A percentile compares a stretch with the other conserved stretches of the same genome.
Evolutionary conservation across 2,888 invertebrate species (phyloP).

Genomic region (Arctia plantaginis): DNA sequence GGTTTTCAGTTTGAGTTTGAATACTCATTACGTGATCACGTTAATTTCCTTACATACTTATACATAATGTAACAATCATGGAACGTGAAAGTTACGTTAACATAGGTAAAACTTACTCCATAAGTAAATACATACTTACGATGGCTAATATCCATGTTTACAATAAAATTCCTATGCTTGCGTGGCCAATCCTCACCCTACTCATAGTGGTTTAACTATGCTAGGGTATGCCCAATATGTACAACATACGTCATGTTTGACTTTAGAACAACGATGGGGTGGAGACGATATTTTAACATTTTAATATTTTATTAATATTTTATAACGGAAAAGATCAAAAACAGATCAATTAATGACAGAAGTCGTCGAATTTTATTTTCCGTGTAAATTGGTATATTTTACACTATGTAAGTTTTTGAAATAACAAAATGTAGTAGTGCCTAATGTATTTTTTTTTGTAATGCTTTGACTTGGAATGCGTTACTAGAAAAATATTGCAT

Average conservation of each 20-base stretch:
- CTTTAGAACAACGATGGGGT: conserved; percentile 6
- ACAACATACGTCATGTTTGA: conserved; percentile 5
- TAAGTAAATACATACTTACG: neutral
- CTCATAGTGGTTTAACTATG: conserved; percentile 25
- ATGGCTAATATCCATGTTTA: conserved; percentile 12
- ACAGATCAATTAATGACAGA: neutral
- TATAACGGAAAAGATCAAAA: neutral
- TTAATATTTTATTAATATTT: neutral
- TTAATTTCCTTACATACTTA: neutral
- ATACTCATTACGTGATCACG: neutral
- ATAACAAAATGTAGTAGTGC: too few species aligned
- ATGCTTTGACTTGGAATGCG: too few species aligned
- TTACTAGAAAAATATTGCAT: too few species aligned
- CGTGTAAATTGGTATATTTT: neutral
- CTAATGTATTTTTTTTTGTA: too few species aligned
- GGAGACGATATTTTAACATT: conserved; percentile 5
- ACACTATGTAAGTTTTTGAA: too few species aligned
- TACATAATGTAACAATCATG: neutral
- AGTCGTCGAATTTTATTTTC: neutral
- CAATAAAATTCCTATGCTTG: conserved; percentile 10
- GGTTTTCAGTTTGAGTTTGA: too few species aligned
- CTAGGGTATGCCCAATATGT: conserved; percentile 10
- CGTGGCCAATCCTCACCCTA: conserved; percentile 28
- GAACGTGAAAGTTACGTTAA: neutral
- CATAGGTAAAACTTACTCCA: neutral